A percentile compares a stretch with the other conserved stretches of the same genome.
These are phyloP conservation scores for Zaprionus davidi DNA, from an alignment of 1,140 invertebrate species.

Conservation along the genomic window DNA sequence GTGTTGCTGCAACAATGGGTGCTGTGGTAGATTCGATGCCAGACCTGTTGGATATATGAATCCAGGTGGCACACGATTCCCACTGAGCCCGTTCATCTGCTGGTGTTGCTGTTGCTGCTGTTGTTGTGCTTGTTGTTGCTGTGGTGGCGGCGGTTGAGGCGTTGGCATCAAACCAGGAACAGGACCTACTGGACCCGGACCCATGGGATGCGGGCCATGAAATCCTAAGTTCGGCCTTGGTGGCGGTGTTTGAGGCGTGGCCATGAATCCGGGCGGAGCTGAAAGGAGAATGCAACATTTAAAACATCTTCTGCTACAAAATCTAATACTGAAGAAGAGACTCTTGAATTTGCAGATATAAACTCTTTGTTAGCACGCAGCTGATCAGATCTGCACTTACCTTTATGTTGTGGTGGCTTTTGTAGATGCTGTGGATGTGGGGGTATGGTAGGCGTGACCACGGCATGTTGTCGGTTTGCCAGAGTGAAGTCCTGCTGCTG, in stretches of 20 bases:
- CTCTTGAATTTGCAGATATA: neutral
- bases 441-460: constrained; percentile 57
- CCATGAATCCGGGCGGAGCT: constrained; percentile 70
- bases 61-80: constrained; percentile 66
- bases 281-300: constrained; percentile 15
- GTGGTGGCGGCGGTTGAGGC: constrained; percentile 50
- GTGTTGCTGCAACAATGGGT: constrained; percentile 71
- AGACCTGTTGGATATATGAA: constrained; percentile 69
- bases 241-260: constrained; percentile 64
- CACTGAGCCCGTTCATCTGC: constrained; percentile 59
- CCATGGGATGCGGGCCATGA: constrained; percentile 61
- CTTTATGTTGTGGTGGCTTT: constrained; percentile 60
- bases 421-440: constrained; percentile 53
- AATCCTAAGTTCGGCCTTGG: constrained; percentile 68
- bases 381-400: constrained; percentile 29
- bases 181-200: constrained; percentile 60
- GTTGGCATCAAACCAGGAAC: constrained; percentile 68
- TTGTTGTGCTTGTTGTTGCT: constrained; percentile 44
- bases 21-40: constrained; percentile 57
- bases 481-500: constrained; percentile 60
- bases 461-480: constrained; percentile 58
- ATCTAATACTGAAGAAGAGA: neutral
- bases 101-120: constrained; percentile 54
- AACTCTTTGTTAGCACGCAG: neutral
- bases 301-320: neutral